Base-by-base conservation (phyloP, 2,888 invertebrate species). In the Calliopum simillimum region DNA sequence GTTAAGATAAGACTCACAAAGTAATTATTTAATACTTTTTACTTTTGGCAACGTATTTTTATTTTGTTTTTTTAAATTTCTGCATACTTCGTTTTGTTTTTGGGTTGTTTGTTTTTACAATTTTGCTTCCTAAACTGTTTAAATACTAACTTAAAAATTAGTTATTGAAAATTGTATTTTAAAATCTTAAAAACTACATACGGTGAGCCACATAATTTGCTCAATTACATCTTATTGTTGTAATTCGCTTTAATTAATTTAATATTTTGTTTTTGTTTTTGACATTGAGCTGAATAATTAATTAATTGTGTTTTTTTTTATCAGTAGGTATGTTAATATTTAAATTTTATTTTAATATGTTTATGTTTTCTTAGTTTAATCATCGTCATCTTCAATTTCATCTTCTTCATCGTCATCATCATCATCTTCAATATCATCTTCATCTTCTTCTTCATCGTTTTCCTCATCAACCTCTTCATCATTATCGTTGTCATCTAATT, bases 331-430 rank as follows among this genome's bases (percentile, higher is more conserved):
- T 33, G 8, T 33, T 33, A 33, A 33, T 33, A 33, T 33, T 33
- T 8, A 33, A 33, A 33, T 33, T 33, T 33, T 33, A 33, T 8
- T 33, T 33, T 33, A 33, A 33, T 33, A n/a, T 5, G 44, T 13
- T 49, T 33, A 16, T 19, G 14, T 16, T 56, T 53, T n/a, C n/a
- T 44, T 33, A 16, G 12, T 14, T 51, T 51, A 59, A 43, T 58
- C 59, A 55, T 71, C 70, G 11, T 72, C 62, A 14, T 72, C 56
- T 2, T 68, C 67, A 13, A 49, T 49, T 33, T 69, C 74, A 63
- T 76, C 76, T 59, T 76, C 73, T 33, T 71, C 74, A 21, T 74
- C 75, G 33, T 68, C 76, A 12, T 75, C 76, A 33, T 76, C 78
- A 41, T 77, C 76, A 3, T 71, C 70, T 33, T 79, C 77, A 53